A percentile compares a stretch with the other conserved stretches of the same genome.
phyloP scores from a whole-genome alignment of 2,888 invertebrate species.

The Pseudococcus jackbeardsleyi region DNA sequence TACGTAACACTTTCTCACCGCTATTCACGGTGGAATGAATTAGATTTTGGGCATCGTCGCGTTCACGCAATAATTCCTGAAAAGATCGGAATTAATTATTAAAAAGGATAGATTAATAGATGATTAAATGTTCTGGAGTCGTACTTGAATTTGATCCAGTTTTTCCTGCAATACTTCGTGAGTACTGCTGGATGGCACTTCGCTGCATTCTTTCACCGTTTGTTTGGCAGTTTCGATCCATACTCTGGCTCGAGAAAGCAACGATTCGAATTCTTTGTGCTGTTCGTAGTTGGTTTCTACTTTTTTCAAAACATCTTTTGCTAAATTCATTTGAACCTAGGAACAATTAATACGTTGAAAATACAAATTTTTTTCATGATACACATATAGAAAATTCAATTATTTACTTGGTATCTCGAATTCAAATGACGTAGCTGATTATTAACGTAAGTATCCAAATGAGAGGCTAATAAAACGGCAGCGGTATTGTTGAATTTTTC shows the following conservation, averaged over 20 bases:
- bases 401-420: slow-evolving; percentile 82
- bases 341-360: slow-evolving; percentile 55
- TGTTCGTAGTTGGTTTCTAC: slow-evolving; percentile 90
- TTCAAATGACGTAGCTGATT: slow-evolving; percentile 89
- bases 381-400: slow-evolving; percentile 14
- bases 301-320: slow-evolving; percentile 90
- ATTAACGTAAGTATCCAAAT: slow-evolving; percentile 87
- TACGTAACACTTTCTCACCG: slow-evolving; percentile 89
- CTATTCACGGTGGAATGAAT: slow-evolving; percentile 89
- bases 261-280: slow-evolving; percentile 84
- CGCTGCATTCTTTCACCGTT: slow-evolving; percentile 84
- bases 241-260: slow-evolving; percentile 80
- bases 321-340: slow-evolving; percentile 84
- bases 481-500: slow-evolving; percentile 81
- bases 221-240: slow-evolving; percentile 92
- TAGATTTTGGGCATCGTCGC: slow-evolving; percentile 89
- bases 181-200: slow-evolving; percentile 82
- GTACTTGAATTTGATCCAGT: slow-evolving; percentile 74
- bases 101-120: neutral
- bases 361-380: neutral
- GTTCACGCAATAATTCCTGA: slow-evolving; percentile 82
- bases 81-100: slow-evolving; percentile 4
- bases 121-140: neutral
- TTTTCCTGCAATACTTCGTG: slow-evolving; percentile 87
- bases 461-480: slow-evolving; percentile 82